Percentiles rank a stretch among this genome's conserved stretches.
phyloP scores from a whole-genome alignment of 2,888 invertebrate genomes.

The Ypsolopha scabrella region DNA sequence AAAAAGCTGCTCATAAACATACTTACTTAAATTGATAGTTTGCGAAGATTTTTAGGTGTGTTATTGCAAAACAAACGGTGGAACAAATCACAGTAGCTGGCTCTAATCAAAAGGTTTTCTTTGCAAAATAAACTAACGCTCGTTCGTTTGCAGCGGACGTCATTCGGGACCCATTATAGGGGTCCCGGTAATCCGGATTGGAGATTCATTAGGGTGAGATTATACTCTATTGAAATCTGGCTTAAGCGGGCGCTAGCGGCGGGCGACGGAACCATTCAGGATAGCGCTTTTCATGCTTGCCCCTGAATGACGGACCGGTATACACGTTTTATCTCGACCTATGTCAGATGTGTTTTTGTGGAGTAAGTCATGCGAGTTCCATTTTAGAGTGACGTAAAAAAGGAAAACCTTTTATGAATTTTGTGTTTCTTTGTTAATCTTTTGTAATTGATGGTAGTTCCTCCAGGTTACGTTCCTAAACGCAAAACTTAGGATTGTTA shows the following conservation, averaged over 20 bases:
- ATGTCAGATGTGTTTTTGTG: no score
- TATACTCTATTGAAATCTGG: slow-evolving; percentile 70
- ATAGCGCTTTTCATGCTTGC: not conserved
- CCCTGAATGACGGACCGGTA: not conserved
- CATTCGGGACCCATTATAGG: slow-evolving; percentile 45
- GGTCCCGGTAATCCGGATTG: slow-evolving; percentile 64
- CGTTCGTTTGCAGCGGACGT: slow-evolving; percentile 46
- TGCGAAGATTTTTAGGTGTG: no score
- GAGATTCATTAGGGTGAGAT: slow-evolving; percentile 71
- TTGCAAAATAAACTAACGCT: slow-evolving; percentile 27
- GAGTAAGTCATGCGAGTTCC: no score
- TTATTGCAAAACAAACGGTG: no score
- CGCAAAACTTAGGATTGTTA: no score
- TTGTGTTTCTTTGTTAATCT: no score
- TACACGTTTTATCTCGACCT: not conserved
- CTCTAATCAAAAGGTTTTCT: slow-evolving; percentile 52
- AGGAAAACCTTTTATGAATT: no score
- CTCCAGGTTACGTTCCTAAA: no score
- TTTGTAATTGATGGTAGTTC: no score
- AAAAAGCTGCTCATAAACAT: not conserved
- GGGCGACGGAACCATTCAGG: not conserved
- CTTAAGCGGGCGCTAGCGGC: slow-evolving; percentile 39
- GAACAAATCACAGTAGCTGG: not conserved
- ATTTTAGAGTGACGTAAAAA: no score
- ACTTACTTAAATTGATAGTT: not conserved